Base-by-base conservation (phyloP, 2,888 invertebrate genomes). In the Patella pellucida region DNA sequence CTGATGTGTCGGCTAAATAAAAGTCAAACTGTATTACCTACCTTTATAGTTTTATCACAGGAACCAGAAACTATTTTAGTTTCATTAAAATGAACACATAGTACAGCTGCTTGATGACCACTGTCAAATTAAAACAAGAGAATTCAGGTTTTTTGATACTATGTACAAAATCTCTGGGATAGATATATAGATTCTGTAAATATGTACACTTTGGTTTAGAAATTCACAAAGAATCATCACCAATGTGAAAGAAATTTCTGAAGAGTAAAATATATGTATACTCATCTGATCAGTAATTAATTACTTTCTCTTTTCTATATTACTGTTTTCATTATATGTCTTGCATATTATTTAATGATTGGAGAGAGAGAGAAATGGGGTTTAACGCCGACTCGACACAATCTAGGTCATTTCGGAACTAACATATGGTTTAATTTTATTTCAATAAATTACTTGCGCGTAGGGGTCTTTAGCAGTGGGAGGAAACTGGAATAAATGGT, bases 31-130 rank as follows among this genome's bases (percentile, higher is more conserved):
- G 27, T 27, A 9, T 41, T 14, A 19, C 71, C 71, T 78, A 92
- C 92, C 88, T 92, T 92, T 73, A 92, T 92, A 14, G 91, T 89
- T 79, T 90, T 91, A 82, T 92, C 92, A 78, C 89, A 89, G n/a
- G 92, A 92, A 9, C 92, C 92, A 51, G 92, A 91, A 54, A 92
- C 89, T 72, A 92, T 88, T 76, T 90, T 90, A 7, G 86, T 85
- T 69, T 88, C 88, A 78, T 90, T 89, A 80, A 91, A 92, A 81
- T 92, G 92, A 67, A 92, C 85, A 86, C 92, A 92, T 52, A 92
- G 85, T n/a, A 92, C 92, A 51, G 92, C 91, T 56, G 90, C 92
- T 72, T 89, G 88, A 83, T 92, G 92, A 41, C 92, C 92, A 67
- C 91, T 91, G 80, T 31, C 16, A 31, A 16, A 79, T 56, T 54